These are phyloP conservation scores for Molanna angustata DNA, from an alignment of 2,888 invertebrate species.

Conservation along the genomic window DNA sequence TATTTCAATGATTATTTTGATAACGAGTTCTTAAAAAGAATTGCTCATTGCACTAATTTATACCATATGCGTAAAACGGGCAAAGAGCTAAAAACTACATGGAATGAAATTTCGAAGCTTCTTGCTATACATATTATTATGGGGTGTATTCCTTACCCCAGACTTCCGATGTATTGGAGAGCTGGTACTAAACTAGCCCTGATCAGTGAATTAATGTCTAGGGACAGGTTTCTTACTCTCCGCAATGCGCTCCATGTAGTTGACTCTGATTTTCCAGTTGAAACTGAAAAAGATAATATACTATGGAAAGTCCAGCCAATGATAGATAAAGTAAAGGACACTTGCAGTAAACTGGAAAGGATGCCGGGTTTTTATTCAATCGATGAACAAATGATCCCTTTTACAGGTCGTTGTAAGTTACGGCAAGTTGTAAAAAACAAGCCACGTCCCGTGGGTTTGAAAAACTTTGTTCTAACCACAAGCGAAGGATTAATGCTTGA, in stretches of 20 bases:
- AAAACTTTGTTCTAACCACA: neutral
- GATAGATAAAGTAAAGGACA: neutral
- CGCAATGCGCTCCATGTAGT: neutral
- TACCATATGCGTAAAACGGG: neutral
- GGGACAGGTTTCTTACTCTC: neutral
- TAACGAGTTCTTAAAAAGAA: neutral
- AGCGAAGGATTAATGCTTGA: neutral
- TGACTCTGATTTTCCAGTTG: neutral
- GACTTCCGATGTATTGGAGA: conserved; percentile 1
- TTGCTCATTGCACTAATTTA: neutral
- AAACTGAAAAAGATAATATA: neutral
- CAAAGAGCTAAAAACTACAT: neutral
- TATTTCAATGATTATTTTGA: conserved; percentile 2
- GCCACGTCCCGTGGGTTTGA: conserved; percentile 1
- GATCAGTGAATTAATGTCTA: neutral
- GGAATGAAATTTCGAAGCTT: neutral
- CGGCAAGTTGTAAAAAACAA: conserved; percentile 10
- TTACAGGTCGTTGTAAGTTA: conserved; percentile 7
- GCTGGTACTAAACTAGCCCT: neutral
- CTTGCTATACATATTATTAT: conserved; percentile 4
- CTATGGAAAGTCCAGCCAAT: conserved; percentile 2
- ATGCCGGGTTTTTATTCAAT: conserved; percentile 2
- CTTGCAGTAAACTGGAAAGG: neutral
- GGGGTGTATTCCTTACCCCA: conserved; percentile 1
- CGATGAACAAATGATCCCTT: conserved; percentile 8